Percentiles rank a stretch among this genome's conserved stretches.
Conservation (phyloP, 2,797 vertebrate genomes). For the Ptychobarbus kaznakovi region DNA sequence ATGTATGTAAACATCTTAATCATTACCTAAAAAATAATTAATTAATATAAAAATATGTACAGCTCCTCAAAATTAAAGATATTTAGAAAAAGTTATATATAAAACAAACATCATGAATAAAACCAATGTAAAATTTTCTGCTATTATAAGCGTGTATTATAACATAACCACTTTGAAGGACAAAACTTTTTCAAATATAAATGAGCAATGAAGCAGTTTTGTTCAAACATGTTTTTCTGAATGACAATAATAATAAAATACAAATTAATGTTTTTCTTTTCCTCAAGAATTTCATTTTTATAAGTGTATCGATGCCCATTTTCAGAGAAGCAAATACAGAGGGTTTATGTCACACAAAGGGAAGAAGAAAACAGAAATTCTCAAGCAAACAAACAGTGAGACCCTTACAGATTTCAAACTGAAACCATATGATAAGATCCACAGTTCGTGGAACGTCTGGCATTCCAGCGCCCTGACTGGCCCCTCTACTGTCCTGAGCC, state of each 20-base stretch:
- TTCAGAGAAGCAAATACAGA: constrained; percentile 27
- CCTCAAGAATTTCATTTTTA: background rate
- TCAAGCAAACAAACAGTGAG: constrained; percentile 59
- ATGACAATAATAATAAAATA: background rate
- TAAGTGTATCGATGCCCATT: constrained; percentile 8
- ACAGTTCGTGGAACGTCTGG: constrained; percentile 32
- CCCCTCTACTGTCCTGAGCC: constrained; percentile 36
- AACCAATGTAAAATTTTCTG: background rate
- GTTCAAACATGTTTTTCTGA: background rate
- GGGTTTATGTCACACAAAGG: background rate
- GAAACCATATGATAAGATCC: constrained; percentile 58
- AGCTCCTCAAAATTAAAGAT: background rate
- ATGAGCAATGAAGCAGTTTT: background rate
- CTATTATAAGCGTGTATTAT: background rate
- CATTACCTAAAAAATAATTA: background rate
- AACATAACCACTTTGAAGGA: background rate
- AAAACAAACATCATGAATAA: background rate
- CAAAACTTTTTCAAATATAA: background rate
- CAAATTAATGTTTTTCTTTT: background rate
- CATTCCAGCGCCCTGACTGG: background rate
- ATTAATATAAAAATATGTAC: background rate
- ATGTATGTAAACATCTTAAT: background rate
- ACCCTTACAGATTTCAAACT: constrained; percentile 53
- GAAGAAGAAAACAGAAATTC: constrained; percentile 19
- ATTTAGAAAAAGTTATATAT: background rate